These are phyloP conservation scores for Iguana delicatissima DNA, from an alignment of 2,797 vertebrate species.

Conservation along the genomic window DNA sequence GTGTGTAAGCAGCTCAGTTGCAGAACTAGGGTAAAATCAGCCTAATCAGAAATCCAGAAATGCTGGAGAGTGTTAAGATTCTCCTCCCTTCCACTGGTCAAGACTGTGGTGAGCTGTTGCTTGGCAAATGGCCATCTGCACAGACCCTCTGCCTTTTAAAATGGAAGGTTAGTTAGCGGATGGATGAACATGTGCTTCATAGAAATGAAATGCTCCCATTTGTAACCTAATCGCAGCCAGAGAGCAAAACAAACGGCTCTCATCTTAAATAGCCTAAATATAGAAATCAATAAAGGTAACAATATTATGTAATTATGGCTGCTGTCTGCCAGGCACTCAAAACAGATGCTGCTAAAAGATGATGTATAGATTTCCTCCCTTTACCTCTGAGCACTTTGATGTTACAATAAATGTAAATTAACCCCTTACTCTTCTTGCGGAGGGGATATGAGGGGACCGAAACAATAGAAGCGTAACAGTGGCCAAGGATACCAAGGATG, in stretches of 20 bases:
- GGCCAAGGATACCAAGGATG: neutral
- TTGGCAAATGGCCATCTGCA: neutral
- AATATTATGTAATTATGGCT: neutral
- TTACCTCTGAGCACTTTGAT: neutral
- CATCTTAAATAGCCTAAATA: neutral
- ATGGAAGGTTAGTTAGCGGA: neutral
- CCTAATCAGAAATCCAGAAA: neutral
- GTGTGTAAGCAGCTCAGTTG: neutral
- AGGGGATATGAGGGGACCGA: neutral
- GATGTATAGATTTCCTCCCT: neutral
- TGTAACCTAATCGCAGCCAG: neutral
- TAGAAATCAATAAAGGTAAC: constrained; percentile 1
- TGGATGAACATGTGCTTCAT: neutral
- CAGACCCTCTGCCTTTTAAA: neutral
- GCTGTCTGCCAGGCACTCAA: neutral
- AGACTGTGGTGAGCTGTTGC: neutral
- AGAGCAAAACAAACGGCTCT: constrained; percentile 1
- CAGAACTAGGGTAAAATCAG: neutral
- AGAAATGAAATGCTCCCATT: neutral
- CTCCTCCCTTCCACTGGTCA: neutral
- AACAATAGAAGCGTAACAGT: neutral
- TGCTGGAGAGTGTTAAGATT: neutral
- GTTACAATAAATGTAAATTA: neutral
- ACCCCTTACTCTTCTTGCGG: neutral
- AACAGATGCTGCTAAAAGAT: neutral